Evolutionary conservation across 1,140 invertebrate genomes (phyloP).

Genomic region (Drosophila malerkotliana): DNA sequence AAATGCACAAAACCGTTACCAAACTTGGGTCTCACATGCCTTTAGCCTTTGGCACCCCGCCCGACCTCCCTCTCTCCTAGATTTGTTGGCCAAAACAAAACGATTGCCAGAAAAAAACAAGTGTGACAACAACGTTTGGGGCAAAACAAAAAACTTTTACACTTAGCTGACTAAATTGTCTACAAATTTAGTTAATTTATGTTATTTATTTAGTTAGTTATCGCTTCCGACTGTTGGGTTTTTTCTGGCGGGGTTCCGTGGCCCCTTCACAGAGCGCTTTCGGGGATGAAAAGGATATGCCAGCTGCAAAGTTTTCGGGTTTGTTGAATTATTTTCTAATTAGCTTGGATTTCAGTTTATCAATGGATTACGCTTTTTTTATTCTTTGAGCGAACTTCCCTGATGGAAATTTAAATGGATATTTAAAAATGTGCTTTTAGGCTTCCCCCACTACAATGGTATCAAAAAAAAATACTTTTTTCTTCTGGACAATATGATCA

Average conservation of each 20-base stretch:
- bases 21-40: slow-evolving; percentile 31
- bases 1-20: slow-evolving; percentile 50
- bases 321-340: slow-evolving; percentile 1
- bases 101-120: slow-evolving; percentile 22
- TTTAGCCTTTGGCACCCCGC: not conserved
- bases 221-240: slow-evolving; percentile 49
- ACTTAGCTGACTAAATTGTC: slow-evolving; percentile 79
- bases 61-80: not conserved
- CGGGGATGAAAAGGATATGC: not conserved
- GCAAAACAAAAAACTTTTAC: slow-evolving; percentile 69
- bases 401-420: too few species aligned
- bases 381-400: too few species aligned
- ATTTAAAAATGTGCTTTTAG: too few species aligned
- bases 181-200: slow-evolving; percentile 82
- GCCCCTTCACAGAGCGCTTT: not conserved
- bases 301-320: not conserved
- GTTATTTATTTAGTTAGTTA: slow-evolving; percentile 82
- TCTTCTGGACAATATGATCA: too few species aligned
- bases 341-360: not conserved
- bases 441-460: too few species aligned
- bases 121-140: slow-evolving; percentile 35
- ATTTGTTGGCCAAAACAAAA: slow-evolving; percentile 11
- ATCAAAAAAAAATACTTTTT: too few species aligned
- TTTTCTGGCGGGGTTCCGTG: not conserved
- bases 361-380: not conserved